Evolutionary conservation across 2,113 vertebrate species (phyloP).

Genomic region (Sinocyclocheilus maitianheensis): DNA sequence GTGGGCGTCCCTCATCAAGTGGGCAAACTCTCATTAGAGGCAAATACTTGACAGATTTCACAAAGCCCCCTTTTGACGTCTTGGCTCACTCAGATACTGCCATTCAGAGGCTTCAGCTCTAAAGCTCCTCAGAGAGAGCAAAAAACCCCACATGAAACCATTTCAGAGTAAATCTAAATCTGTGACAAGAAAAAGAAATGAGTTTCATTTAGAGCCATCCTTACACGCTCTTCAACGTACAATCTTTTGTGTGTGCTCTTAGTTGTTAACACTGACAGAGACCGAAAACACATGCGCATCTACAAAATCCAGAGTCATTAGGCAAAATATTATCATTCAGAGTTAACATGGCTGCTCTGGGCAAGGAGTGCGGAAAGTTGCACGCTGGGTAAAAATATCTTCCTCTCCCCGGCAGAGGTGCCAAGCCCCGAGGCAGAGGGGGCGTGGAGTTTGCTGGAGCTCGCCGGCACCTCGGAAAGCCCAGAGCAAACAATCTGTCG

Average conservation of each 20-base stretch:
- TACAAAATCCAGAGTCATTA: conserved; percentile 55
- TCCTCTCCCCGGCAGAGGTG: conserved; percentile 66
- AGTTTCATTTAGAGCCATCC: neutral
- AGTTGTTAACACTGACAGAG: conserved; percentile 26
- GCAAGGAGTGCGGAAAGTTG: conserved; percentile 60
- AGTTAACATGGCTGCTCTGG: conserved; percentile 56
- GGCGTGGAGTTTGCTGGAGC: conserved; percentile 58
- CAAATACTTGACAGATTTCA: conserved; percentile 61
- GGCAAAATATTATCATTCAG: conserved; percentile 65
- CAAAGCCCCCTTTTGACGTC: conserved; percentile 61
- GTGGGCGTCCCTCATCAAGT: conserved; percentile 60
- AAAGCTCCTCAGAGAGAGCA: conserved; percentile 35
- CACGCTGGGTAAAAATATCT: conserved; percentile 67
- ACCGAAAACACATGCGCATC: conserved; percentile 12
- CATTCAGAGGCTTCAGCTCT: conserved; percentile 55
- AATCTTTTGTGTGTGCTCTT: conserved; percentile 17
- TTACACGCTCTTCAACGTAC: no score
- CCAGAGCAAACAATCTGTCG: conserved; percentile 75
- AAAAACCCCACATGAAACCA: conserved; percentile 22
- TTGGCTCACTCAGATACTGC: conserved; percentile 55
- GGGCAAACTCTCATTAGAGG: conserved; percentile 63
- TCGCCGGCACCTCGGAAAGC: conserved; percentile 62
- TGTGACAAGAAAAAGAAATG: neutral
- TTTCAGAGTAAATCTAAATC: conserved; percentile 19
- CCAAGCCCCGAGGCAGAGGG: conserved; percentile 62